These are phyloP conservation scores for Nomada flava DNA, from an alignment of 2,888 invertebrate genomes.

Conservation along the genomic window DNA sequence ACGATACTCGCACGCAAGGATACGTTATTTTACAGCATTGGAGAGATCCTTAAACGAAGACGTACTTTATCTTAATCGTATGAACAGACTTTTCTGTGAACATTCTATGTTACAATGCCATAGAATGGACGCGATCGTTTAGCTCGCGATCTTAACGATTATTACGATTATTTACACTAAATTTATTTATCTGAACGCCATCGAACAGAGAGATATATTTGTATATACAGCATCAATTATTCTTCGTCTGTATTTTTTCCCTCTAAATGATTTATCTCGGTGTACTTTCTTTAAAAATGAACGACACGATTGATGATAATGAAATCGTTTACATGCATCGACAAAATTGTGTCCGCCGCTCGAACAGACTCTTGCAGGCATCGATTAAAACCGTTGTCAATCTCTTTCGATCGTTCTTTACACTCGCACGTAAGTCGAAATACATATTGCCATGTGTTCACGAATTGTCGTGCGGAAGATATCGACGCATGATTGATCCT, in stretches of 20 bases:
- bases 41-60: slow-evolving; percentile 16
- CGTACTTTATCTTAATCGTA: background rate
- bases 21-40: slow-evolving; percentile 37
- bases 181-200: slow-evolving; percentile 38
- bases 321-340: background rate
- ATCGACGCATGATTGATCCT: background rate
- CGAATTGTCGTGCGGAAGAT: slow-evolving; percentile 21
- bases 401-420: background rate
- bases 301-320: slow-evolving; percentile 1
- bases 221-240: slow-evolving; percentile 23
- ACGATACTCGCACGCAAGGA: slow-evolving; percentile 15
- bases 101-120: slow-evolving; percentile 34
- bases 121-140: slow-evolving; percentile 40
- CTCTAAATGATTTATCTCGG: background rate
- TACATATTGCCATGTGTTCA: background rate
- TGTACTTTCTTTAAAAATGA: slow-evolving; percentile 35
- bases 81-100: slow-evolving; percentile 15
- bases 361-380: slow-evolving; percentile 7
- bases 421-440: slow-evolving; percentile 7
- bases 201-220: slow-evolving; percentile 43
- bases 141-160: slow-evolving; percentile 37
- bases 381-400: background rate
- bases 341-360: background rate
- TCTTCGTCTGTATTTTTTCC: background rate
- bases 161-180: slow-evolving; percentile 56